Conservation (phyloP, 2,888 invertebrate genomes). For the Papilio protenor region DNA sequence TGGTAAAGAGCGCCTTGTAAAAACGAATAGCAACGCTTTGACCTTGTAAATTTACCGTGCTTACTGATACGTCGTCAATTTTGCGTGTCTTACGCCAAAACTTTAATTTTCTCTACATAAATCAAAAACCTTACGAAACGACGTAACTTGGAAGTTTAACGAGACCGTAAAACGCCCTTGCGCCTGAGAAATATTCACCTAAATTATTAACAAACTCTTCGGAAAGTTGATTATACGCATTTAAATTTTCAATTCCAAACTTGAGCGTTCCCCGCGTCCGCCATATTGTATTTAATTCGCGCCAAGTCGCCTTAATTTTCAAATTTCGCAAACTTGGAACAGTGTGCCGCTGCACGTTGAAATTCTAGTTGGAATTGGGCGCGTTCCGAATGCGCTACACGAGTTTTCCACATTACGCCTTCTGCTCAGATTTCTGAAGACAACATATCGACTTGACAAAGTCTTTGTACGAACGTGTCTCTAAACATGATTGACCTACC, state of each 20-base stretch:
- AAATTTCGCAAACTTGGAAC: slow-evolving; percentile 79
- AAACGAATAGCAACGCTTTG: background rate
- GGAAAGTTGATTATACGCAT: slow-evolving; percentile 43
- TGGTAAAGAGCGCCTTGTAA: background rate
- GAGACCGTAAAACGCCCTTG: slow-evolving; percentile 1
- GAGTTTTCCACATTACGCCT: slow-evolving; percentile 76
- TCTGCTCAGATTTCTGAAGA: slow-evolving; percentile 50
- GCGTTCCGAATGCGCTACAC: slow-evolving; percentile 76
- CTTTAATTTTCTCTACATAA: slow-evolving; percentile 11
- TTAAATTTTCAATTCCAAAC: slow-evolving; percentile 47
- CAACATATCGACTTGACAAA: slow-evolving; percentile 59
- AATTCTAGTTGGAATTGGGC: slow-evolving; percentile 81
- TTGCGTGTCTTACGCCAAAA: background rate
- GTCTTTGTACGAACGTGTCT: slow-evolving; percentile 41
- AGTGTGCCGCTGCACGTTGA: slow-evolving; percentile 75
- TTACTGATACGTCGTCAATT: no score
- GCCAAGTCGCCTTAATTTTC: slow-evolving; percentile 79
- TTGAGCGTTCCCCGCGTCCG: slow-evolving; percentile 52
- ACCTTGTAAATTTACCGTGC: no score
- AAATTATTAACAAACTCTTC: slow-evolving; percentile 40
- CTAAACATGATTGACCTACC: background rate
- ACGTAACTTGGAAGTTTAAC: slow-evolving; percentile 15
- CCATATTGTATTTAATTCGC: slow-evolving; percentile 79
- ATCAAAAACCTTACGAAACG: slow-evolving; percentile 5
- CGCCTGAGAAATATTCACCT: slow-evolving; percentile 17